Base-by-base conservation (phyloP, 2,888 invertebrate species). In the Patella pellucida region DNA sequence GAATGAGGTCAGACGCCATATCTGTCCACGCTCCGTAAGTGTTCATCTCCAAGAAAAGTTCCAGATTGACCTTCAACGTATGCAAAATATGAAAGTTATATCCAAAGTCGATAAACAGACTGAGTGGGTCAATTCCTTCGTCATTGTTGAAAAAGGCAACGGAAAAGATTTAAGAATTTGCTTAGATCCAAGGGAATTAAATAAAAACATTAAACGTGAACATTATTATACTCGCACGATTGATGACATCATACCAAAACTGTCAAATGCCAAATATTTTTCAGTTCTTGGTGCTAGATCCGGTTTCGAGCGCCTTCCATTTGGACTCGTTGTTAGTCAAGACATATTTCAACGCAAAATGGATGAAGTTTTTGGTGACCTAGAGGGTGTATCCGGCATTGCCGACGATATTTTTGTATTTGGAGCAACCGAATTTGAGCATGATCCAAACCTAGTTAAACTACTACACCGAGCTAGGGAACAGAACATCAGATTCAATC, bases 151-250 rank as follows among this genome's bases (percentile, higher is more conserved):
- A 11, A 69, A 69, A 16, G 16, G 41, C 12, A 69, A 69, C 31
- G 69, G 69, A 3, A 56, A 19, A 56, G 69, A 69, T 27, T n/a
- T 41, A 5, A 19, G 69, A 3, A 69, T 69, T 69, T 69, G 23
- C 31, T 41, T 69, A 2, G 79, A 80, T 68, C 78, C 79, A 0
- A 73, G 75, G 68, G 78, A 79, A 67, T 54, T 82, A 3, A 83
- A 83, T 54, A 74, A 68, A 23, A 79, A 76, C 0, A 81, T 84
- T 5, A 51, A 52, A 16, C 50, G 81, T 56, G 77, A 79, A 1
- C 83, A 82, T 54, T 74, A 77, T 31, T 54, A 52, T 31, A 77
- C 74, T 27, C 71, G 41, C 7, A 77, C 76, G 14, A 14, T 76
- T 14, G 77, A 79, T n/a, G 79, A 77, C 23, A 69, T 77, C 15